A percentile compares a stretch with the other conserved stretches of the same genome.
These are phyloP conservation scores for Hylaeus volcanicus DNA, from an alignment of 1,140 invertebrate species.

Conservation along the genomic window DNA sequence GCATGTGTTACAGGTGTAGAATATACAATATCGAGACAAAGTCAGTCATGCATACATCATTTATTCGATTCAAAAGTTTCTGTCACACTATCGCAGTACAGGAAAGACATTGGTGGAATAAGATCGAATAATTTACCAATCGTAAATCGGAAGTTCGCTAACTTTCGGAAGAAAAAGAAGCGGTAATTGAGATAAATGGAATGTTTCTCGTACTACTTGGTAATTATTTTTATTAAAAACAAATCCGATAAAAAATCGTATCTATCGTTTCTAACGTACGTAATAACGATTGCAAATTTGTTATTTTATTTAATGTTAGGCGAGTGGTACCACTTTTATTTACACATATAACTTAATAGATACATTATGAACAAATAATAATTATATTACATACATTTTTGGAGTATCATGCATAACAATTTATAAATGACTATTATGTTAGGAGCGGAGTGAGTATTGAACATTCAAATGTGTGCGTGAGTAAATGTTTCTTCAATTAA, in stretches of 20 bases:
- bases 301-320: slow-evolving; percentile 32
- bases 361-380: slow-evolving; percentile 50
- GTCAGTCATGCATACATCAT: no score
- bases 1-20: no score
- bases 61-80: no score
- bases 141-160: no score
- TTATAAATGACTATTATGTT: slow-evolving; percentile 28
- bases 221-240: no score
- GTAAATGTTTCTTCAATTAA: slow-evolving; percentile 20
- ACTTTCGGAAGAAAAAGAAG: no score
- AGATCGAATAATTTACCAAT: no score
- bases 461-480: slow-evolving; percentile 10
- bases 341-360: slow-evolving; percentile 57
- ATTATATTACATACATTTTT: slow-evolving; percentile 31
- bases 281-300: background rate
- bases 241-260: no score
- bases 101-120: background rate
- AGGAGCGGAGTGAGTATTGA: slow-evolving; percentile 12
- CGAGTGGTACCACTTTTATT: slow-evolving; percentile 46
- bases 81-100: no score
- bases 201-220: no score
- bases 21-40: no score
- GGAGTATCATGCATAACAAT: slow-evolving; percentile 14
- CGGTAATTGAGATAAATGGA: no score
- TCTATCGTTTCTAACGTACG: background rate